Conservation (phyloP, 2,797 vertebrate species). For the Trichosurus vulpecula region DNA sequence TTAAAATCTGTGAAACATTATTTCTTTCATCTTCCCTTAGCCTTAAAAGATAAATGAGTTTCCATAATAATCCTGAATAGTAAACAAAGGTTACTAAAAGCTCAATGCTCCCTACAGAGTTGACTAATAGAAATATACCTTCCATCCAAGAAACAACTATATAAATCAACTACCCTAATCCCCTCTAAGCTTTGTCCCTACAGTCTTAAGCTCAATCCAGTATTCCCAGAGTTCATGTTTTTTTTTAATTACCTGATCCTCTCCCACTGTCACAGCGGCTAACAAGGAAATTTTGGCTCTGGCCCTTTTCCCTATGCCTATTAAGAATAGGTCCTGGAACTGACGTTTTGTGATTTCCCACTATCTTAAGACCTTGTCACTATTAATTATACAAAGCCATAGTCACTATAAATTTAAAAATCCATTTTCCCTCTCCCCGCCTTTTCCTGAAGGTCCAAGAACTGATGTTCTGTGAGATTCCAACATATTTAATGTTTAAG, state of each 20-base stretch:
- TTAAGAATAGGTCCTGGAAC: slow-evolving; percentile 21
- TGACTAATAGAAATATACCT: slow-evolving; percentile 24
- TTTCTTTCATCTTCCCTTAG: slow-evolving; percentile 32
- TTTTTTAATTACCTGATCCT: slow-evolving; percentile 28
- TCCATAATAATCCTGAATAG: slow-evolving; percentile 42
- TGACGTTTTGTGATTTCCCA: slow-evolving; percentile 25
- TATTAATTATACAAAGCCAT: slow-evolving; percentile 33
- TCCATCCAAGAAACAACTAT: not conserved
- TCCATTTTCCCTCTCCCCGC: not conserved
- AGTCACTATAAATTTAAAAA: slow-evolving; percentile 17
- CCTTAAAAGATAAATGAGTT: slow-evolving; percentile 37
- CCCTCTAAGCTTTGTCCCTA: not conserved
- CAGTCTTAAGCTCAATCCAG: not conserved
- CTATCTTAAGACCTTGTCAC: slow-evolving; percentile 8
- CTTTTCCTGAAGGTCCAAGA: not conserved
- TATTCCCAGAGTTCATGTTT: not conserved
- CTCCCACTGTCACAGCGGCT: not conserved
- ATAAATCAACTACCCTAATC: slow-evolving; percentile 18
- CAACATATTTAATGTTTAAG: slow-evolving; percentile 3
- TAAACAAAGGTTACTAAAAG: slow-evolving; percentile 22
- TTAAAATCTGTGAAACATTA: slow-evolving; percentile 41
- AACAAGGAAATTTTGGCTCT: not conserved
- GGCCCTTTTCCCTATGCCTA: slow-evolving; percentile 22
- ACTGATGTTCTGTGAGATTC: slow-evolving; percentile 23
- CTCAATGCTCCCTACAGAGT: slow-evolving; percentile 7